Evolutionary conservation across 2,797 vertebrate species (phyloP), one percentile per base, ranked within the genome.

Genomic region (Phalanger gymnotis): DNA sequence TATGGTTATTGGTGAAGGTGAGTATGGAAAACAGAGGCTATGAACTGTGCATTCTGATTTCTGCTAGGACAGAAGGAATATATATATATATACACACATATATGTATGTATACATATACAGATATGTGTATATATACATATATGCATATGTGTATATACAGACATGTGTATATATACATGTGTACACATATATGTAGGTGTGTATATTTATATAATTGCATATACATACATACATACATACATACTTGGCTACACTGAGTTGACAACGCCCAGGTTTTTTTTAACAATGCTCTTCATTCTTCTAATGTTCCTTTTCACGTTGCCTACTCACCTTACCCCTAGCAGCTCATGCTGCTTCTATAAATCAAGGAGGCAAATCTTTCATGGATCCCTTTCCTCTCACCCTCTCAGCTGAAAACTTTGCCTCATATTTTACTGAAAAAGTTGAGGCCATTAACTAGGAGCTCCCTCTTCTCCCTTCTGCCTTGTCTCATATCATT

Each of bases 131-230:
- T 53, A 1, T 90, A 12, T 47, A 5, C 51, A 6, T n/a, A 1
- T n/a, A 1, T 40, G 7, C 12, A 10, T 53, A 7, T 28, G 2
- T 28, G 56, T 28, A 7, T 19, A 54, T 1, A 54, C 12, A 54
- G 1, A 7, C 13, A 40, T 9, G 0, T 28, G 10, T 92, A 22
- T 53, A 0, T 90, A 12, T 31, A 7, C 13, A 40, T 9, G 0
- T 28, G 10, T 92, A 22, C 53, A 11, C 91, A 11, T 92, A 95
- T 98, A 22, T 54, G 12, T 53, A 53, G 10, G 53, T 54, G 53
- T 55, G 5, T 56, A 56, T 56, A 6, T 56, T 27, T 10, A 57
- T 57, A 57, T 9, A 27, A 56, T 27, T 56, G 55, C 25, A 97
- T 96, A 89, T n/a, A 58, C n/a, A 5, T 92, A 54, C 40, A 57